These are phyloP conservation scores for Sialis fuliginosa DNA, from an alignment of 2,888 invertebrate genomes.

Conservation along the genomic window DNA sequence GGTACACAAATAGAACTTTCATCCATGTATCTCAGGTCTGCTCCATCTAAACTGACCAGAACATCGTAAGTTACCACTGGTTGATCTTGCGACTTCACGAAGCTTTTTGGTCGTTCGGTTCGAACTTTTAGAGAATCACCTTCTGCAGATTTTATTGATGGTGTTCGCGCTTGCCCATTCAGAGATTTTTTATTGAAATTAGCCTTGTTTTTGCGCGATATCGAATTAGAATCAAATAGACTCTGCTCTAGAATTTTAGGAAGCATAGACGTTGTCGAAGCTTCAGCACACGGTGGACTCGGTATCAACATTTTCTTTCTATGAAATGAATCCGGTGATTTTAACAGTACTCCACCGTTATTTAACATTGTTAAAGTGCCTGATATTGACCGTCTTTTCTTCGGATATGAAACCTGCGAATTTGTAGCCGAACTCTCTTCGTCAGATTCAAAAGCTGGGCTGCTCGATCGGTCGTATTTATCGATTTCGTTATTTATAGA, in stretches of 20 bases:
- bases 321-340: constrained; percentile 15
- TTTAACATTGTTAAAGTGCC: constrained; percentile 44
- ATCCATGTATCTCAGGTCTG: constrained; percentile 82
- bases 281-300: constrained; percentile 17
- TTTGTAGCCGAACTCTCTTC: constrained; percentile 63
- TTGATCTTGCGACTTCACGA: constrained; percentile 32
- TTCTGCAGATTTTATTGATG: constrained; percentile 11
- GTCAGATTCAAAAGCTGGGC: constrained; percentile 87
- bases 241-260: constrained; percentile 47
- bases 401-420: constrained; percentile 21
- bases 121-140: not conserved
- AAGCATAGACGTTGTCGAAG: constrained; percentile 26
- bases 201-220: constrained; percentile 14
- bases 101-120: constrained; percentile 33
- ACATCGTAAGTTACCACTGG: constrained; percentile 53
- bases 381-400: constrained; percentile 46
- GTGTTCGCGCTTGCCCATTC: constrained; percentile 22
- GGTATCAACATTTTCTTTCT: constrained; percentile 15
- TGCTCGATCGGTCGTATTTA: constrained; percentile 71
- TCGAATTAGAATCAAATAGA: constrained; percentile 31
- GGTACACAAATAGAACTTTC: constrained; percentile 72
- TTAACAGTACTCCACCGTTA: constrained; percentile 33
- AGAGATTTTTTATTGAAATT: constrained; percentile 26
- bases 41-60: constrained; percentile 61
- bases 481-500: constrained; percentile 34